Percentiles rank a stretch among this genome's conserved stretches.
Evolutionary conservation across 2,113 vertebrate genomes (phyloP).

Genomic region (Chaetops frenatus): DNA sequence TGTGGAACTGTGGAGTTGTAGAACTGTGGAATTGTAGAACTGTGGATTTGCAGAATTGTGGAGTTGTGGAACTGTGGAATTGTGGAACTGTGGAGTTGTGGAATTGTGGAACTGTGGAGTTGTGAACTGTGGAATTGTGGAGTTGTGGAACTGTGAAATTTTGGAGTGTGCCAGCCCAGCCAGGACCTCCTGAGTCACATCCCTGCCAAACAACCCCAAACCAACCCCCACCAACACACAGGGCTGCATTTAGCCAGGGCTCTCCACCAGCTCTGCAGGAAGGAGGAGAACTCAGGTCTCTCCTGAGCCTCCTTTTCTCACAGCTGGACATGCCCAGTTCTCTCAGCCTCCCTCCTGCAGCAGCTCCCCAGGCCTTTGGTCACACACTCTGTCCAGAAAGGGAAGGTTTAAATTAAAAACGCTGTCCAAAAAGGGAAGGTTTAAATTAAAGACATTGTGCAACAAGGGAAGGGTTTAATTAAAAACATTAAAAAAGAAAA

Average conservation of each 20-base stretch:
- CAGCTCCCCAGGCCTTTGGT: not conserved
- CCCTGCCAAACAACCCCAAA: not conserved
- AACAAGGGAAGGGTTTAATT: not conserved
- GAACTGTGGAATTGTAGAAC: no score
- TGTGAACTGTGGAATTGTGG: no score
- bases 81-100: no score
- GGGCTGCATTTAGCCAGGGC: accelerated
- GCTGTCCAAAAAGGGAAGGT: no score
- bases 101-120: not conserved
- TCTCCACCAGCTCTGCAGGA: not conserved
- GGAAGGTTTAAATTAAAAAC: not conserved
- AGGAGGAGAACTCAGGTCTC: accelerated
- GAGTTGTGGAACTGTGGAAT: no score
- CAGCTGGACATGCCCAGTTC: accelerated
- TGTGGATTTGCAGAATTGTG: not conserved
- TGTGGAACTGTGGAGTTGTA: not conserved
- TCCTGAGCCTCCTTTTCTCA: not conserved
- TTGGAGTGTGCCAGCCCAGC: not conserved
- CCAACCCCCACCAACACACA: accelerated
- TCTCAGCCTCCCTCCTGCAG: not conserved
- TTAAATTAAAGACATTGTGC: not conserved
- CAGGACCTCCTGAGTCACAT: not conserved
- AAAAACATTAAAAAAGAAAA: not conserved
- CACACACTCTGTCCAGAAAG: not conserved
- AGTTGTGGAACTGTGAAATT: no score